A percentile compares a stretch with the other conserved stretches of the same genome.
Evolutionary conservation across 2,888 invertebrate species (phyloP).

Genomic region (Leptarthrus brevirostris): DNA sequence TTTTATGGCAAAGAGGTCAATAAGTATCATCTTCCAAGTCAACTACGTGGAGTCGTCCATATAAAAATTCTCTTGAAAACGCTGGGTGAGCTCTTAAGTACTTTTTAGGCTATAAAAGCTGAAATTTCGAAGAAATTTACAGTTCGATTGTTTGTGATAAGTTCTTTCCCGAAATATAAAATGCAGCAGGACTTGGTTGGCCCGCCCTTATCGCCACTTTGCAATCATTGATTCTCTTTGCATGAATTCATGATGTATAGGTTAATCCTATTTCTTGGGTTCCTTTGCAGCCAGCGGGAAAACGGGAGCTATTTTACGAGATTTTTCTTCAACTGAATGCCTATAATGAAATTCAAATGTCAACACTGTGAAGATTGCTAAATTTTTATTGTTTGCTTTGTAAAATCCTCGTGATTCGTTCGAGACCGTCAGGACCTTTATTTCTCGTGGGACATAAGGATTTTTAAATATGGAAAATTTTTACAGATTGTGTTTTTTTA

Average conservation of each 20-base stretch:
- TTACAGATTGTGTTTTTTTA: too few species aligned
- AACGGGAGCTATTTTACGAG: slow-evolving; percentile 3
- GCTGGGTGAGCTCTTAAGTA: slow-evolving; percentile 1
- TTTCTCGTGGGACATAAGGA: too few species aligned
- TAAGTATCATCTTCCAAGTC: slow-evolving; percentile 6
- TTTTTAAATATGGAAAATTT: too few species aligned
- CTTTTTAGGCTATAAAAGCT: slow-evolving; percentile 24
- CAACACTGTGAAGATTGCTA: slow-evolving; percentile 9
- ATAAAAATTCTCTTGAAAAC: not conserved
- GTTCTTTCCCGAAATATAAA: not conserved
- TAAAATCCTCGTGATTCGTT: not conserved
- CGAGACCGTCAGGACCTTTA: not conserved
- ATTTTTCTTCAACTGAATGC: not conserved
- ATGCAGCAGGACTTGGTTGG: not conserved
- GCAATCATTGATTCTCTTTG: not conserved
- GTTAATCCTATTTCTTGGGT: not conserved
- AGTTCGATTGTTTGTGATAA: slow-evolving; percentile 10
- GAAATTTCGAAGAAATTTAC: slow-evolving; percentile 5
- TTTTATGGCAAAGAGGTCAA: slow-evolving; percentile 27
- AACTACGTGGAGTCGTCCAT: not conserved
- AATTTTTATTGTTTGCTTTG: not conserved
- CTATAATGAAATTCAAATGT: slow-evolving; percentile 32
- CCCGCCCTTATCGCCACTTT: not conserved
- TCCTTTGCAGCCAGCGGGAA: not conserved
- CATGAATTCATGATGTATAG: not conserved